phyloP scores from a whole-genome alignment of 2,888 invertebrate species.

The Chorisops tibialis region DNA sequence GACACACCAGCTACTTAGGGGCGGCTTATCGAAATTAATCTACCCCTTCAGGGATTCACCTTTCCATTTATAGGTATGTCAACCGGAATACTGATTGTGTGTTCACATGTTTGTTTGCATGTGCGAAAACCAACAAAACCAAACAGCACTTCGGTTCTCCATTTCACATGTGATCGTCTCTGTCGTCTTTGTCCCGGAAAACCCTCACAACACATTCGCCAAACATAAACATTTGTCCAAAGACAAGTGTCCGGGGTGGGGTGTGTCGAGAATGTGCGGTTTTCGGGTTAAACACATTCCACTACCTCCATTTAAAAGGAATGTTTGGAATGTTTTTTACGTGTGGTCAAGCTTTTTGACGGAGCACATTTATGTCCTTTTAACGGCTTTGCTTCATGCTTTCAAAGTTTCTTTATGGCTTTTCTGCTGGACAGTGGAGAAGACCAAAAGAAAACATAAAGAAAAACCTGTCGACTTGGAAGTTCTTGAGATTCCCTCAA shows the following conservation, averaged over 20 bases:
- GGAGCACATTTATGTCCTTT: slow-evolving; percentile 1
- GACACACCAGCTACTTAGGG: slow-evolving; percentile 36
- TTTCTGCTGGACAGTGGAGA: slow-evolving; percentile 21
- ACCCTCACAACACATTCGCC: neutral
- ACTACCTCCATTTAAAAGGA: slow-evolving; percentile 27
- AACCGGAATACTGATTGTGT: slow-evolving; percentile 14
- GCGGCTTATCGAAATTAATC: slow-evolving; percentile 33
- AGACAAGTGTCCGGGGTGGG: neutral
- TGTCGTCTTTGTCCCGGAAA: slow-evolving; percentile 7
- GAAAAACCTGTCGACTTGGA: neutral
- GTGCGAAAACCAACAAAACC: neutral
- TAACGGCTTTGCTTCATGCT: slow-evolving; percentile 4
- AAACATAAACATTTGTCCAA: slow-evolving; percentile 12
- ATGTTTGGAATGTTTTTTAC: slow-evolving; percentile 27
- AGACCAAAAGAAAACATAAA: neutral
- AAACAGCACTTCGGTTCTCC: slow-evolving; percentile 9
- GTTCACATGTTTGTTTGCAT: neutral
- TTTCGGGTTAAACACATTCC: slow-evolving; percentile 10
- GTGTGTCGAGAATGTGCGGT: slow-evolving; percentile 10
- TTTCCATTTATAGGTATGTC: slow-evolving; percentile 8
- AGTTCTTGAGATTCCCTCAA: neutral
- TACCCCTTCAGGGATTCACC: slow-evolving; percentile 19
- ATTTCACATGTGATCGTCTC: slow-evolving; percentile 11
- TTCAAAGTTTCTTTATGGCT: slow-evolving; percentile 24
- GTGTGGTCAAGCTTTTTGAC: slow-evolving; percentile 27